Conservation (phyloP, 2,113 vertebrate species). For the Chloropsis hardwickii region DNA sequence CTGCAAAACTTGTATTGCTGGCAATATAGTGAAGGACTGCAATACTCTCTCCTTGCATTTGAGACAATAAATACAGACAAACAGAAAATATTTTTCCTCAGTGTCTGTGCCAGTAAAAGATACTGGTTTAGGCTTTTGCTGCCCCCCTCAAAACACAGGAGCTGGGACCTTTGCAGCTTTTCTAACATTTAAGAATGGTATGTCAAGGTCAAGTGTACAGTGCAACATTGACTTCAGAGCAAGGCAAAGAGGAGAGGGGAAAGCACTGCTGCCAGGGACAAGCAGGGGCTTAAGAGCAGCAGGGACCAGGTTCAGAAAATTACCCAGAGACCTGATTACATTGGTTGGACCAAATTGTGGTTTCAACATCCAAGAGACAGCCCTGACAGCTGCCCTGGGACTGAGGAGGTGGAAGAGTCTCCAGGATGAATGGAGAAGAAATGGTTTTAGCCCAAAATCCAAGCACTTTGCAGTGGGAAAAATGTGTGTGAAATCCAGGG, state of each 20-base stretch:
- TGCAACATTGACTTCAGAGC: neutral
- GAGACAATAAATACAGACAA: neutral
- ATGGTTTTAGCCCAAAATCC: neutral
- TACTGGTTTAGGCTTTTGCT: neutral
- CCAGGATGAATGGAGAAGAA: neutral
- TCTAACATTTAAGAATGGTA: neutral
- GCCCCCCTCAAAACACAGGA: neutral
- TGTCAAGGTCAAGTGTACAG: neutral
- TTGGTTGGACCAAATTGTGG: neutral
- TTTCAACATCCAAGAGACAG: neutral
- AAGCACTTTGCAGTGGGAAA: neutral
- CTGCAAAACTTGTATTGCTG: neutral
- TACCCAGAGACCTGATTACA: neutral
- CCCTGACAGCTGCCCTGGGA: rapidly evolving
- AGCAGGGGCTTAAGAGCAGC: neutral
- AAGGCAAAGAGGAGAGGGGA: neutral
- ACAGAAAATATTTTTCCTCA: neutral
- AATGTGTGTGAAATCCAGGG: neutral
- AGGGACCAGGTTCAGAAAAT: neutral
- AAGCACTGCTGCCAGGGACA: neutral
- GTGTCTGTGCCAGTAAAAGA: neutral
- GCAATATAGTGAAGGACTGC: neutral
- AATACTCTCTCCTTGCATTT: neutral
- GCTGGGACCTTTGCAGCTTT: neutral
- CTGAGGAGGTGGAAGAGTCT: neutral